Conservation (phyloP, 2,888 invertebrate genomes). For the Itoplectis maculator region DNA sequence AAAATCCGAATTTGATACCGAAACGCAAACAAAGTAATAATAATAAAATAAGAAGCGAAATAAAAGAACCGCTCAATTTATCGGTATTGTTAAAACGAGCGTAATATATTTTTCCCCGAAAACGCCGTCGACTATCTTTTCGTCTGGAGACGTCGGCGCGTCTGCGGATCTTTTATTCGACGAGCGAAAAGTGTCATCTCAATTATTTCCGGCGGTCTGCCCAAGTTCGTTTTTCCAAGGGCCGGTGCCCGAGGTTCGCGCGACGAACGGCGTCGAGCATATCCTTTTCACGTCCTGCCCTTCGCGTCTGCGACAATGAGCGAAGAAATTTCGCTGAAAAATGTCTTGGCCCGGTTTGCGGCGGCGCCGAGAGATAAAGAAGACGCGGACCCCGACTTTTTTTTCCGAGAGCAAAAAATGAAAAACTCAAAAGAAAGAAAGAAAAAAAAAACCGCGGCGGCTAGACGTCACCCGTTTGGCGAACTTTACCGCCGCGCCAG, state of each 20-base stretch:
- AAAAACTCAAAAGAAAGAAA: conserved; percentile 1
- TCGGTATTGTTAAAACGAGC: neutral
- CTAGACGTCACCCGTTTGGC: conserved; percentile 46
- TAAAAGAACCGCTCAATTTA: neutral
- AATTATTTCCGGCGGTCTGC: conserved; percentile 16
- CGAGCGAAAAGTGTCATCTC: conserved; percentile 2
- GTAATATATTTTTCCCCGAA: neutral
- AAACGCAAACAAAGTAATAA: no score
- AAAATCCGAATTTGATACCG: no score
- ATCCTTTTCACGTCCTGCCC: neutral
- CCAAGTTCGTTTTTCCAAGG: neutral
- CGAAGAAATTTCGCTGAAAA: conserved; percentile 41
- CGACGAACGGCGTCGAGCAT: neutral
- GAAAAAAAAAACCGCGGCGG: conserved; percentile 28
- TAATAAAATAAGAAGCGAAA: no score
- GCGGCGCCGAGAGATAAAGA: neutral
- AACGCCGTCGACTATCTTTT: neutral
- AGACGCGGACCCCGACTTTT: no score
- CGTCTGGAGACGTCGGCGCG: neutral
- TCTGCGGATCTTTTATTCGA: neutral
- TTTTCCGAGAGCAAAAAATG: neutral
- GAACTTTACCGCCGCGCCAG: conserved; percentile 61
- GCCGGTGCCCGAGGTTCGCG: neutral
- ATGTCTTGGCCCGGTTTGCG: conserved; percentile 46
- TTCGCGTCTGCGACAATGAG: neutral